These are phyloP conservation scores for Gandaritis pyraliata DNA, from an alignment of 2,888 invertebrate species.

Conservation along the genomic window DNA sequence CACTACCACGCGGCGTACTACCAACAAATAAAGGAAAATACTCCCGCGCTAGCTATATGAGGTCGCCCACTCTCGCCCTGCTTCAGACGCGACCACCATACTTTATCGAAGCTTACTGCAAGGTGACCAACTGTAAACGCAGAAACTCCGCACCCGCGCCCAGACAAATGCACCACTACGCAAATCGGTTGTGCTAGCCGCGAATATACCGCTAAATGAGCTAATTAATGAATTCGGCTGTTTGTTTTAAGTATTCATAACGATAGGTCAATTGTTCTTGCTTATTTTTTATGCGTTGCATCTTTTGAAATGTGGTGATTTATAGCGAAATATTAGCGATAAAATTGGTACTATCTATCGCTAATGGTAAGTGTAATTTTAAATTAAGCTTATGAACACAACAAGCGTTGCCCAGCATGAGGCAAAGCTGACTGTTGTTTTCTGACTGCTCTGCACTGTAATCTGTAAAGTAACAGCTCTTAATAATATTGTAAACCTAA, in stretches of 20 bases:
- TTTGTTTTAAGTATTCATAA: conserved; percentile 56
- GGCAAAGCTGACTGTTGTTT: no score
- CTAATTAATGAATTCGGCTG: conserved; percentile 68
- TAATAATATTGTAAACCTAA: background rate
- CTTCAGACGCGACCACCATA: conserved; percentile 78
- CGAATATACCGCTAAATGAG: conserved; percentile 75
- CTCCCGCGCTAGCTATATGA: conserved; percentile 80
- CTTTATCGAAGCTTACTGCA: conserved; percentile 65
- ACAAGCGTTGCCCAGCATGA: no score
- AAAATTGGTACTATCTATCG: background rate
- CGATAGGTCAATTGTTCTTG: conserved; percentile 37
- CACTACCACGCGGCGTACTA: conserved; percentile 76
- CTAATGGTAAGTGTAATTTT: no score
- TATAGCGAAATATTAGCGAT: background rate
- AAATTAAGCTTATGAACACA: no score
- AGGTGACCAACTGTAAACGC: conserved; percentile 75
- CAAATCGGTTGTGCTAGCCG: conserved; percentile 66
- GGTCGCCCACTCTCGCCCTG: conserved; percentile 83
- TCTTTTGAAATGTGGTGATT: conserved; percentile 14
- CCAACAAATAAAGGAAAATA: conserved; percentile 81
- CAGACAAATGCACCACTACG: conserved; percentile 61
- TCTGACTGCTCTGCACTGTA: background rate
- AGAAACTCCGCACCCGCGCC: conserved; percentile 47
- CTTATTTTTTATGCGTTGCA: conserved; percentile 21
- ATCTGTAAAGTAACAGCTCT: background rate